phyloP scores from a whole-genome alignment of 1,140 invertebrate species.

The Lepidurus packardi region DNA sequence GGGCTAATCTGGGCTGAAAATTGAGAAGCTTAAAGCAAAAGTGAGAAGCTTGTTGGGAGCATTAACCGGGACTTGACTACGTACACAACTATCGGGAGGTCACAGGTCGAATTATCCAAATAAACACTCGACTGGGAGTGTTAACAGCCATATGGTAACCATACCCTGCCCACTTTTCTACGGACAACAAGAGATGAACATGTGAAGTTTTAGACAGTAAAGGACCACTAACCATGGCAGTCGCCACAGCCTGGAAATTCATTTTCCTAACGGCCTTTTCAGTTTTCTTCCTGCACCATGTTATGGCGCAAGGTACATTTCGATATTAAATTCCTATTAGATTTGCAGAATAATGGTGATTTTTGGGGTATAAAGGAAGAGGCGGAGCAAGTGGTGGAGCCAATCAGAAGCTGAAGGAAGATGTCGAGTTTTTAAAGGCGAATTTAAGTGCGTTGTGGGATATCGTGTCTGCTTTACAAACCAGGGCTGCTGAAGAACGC shows the following conservation, averaged over 20 bases:
- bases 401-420: constrained; percentile 31
- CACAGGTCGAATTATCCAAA: background rate
- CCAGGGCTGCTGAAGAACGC: constrained; percentile 31
- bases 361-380: background rate
- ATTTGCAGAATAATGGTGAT: background rate
- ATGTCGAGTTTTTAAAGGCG: constrained; percentile 33
- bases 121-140: background rate
- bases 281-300: background rate
- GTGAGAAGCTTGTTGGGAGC: constrained; percentile 17
- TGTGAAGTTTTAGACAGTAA: background rate
- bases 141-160: background rate
- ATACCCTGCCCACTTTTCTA: background rate
- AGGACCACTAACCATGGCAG: background rate
- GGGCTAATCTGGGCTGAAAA: background rate
- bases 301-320: background rate
- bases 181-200: background rate
- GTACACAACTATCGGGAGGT: background rate
- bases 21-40: background rate
- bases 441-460: constrained; percentile 34
- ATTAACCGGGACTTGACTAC: background rate
- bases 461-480: constrained; percentile 32
- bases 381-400: background rate
- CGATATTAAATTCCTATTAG: background rate
- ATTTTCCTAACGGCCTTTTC: background rate
- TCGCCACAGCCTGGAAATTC: background rate